These are phyloP conservation scores for Hydra vulgaris DNA, from an alignment of 30 jellyfish, hydroid and myxozoan species.

Conservation along the genomic window DNA sequence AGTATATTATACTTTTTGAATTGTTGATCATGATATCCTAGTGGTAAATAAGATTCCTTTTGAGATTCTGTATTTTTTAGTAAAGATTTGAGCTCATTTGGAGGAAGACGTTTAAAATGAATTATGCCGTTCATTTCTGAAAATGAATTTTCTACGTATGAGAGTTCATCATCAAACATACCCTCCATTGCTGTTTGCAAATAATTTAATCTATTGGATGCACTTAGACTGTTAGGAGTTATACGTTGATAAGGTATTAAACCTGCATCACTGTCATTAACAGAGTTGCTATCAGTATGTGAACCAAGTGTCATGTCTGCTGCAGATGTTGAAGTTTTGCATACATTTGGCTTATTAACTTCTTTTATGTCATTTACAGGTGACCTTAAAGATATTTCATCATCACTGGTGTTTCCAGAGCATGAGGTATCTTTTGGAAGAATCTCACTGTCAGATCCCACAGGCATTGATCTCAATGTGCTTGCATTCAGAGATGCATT, in stretches of 20 bases:
- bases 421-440: conserved; percentile 33
- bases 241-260: conserved; percentile 16
- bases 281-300: conserved; percentile 5
- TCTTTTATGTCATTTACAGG: conserved; percentile 25
- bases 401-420: conserved; percentile 34
- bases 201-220: background rate
- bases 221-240: conserved; percentile 25
- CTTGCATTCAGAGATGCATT: background rate
- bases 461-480: conserved; percentile 13
- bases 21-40: conserved; percentile 26
- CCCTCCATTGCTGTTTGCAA: conserved; percentile 3
- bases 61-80: conserved; percentile 15
- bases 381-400: conserved; percentile 6
- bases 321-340: background rate
- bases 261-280: conserved; percentile 15
- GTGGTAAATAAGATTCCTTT: conserved; percentile 9
- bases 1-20: background rate
- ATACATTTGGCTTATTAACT: background rate
- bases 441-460: conserved; percentile 26
- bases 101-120: conserved; percentile 33
- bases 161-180: conserved; percentile 23
- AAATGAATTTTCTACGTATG: conserved; percentile 24
- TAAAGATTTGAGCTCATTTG: conserved; percentile 20
- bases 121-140: conserved; percentile 34
- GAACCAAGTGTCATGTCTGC: conserved; percentile 16